phyloP scores from a whole-genome alignment of 1,140 invertebrate genomes.

The Theocolax elegans region DNA sequence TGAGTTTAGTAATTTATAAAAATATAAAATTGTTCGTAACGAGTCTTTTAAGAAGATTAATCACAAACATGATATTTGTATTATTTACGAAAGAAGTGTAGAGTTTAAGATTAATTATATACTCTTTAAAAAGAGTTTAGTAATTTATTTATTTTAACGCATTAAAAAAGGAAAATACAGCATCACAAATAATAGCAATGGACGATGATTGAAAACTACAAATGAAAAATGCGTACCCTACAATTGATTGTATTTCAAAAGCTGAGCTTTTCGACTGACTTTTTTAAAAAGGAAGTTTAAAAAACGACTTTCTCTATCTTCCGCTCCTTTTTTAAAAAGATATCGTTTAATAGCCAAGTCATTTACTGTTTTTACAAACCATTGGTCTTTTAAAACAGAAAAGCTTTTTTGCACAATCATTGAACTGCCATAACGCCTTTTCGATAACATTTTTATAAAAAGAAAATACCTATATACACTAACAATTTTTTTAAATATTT shows the following conservation, averaged over 20 bases:
- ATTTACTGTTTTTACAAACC: neutral
- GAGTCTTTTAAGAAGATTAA: too few species aligned
- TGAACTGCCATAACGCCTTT: conserved; percentile 4
- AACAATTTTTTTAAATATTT: neutral
- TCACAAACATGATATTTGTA: too few species aligned
- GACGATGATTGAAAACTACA: conserved; percentile 1
- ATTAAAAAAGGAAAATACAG: too few species aligned
- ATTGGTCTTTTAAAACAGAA: neutral
- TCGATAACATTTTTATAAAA: conserved; percentile 22
- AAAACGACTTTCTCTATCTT: conserved; percentile 34
- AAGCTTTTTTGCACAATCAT: conserved; percentile 19
- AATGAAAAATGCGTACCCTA: neutral
- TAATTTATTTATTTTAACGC: too few species aligned
- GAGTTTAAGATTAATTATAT: too few species aligned
- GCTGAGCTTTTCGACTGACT: conserved; percentile 28
- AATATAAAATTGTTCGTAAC: too few species aligned
- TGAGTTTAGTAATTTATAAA: too few species aligned
- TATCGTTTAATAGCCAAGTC: neutral
- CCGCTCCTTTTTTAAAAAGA: conserved; percentile 29
- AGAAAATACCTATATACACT: neutral
- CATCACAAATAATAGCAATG: too few species aligned
- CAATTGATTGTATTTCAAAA: conserved; percentile 16
- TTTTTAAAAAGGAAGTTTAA: conserved; percentile 35
- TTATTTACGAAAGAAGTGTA: too few species aligned
- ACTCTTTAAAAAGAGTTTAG: too few species aligned